phyloP scores from a whole-genome alignment of 2,888 invertebrate species.

The Matsumyia berberina region DNA sequence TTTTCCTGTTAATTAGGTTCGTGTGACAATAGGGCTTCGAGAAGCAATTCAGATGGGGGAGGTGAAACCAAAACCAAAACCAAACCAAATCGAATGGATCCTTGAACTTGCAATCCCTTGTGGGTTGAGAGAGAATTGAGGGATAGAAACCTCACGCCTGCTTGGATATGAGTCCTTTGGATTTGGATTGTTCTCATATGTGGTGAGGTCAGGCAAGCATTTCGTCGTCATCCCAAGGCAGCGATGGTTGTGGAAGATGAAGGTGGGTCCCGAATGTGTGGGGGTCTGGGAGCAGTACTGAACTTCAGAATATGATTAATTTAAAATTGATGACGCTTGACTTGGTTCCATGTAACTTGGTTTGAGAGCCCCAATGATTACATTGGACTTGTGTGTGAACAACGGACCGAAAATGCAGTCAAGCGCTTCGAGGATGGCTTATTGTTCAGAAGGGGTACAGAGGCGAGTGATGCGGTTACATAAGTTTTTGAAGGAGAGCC shows the following conservation, averaged over 20 bases:
- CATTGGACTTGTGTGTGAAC: conserved; percentile 32
- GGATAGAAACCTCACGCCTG: conserved; percentile 49
- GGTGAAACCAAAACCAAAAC: conserved; percentile 3
- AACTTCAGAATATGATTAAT: conserved; percentile 66
- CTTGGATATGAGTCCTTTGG: conserved; percentile 35
- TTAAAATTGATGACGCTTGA: conserved; percentile 69
- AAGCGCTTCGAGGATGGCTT: conserved; percentile 38
- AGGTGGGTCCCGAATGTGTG: too few species aligned
- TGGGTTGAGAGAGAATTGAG: not conserved
- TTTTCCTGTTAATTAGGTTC: conserved; percentile 57
- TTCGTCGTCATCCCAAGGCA: conserved; percentile 26
- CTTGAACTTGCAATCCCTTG: conserved; percentile 56
- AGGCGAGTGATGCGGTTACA: not conserved
- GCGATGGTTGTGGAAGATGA: conserved; percentile 6
- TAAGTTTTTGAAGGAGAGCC: not conserved
- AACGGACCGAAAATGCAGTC: conserved; percentile 37
- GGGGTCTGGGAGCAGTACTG: conserved; percentile 30
- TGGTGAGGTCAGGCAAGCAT: conserved; percentile 36
- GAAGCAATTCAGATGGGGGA: not conserved
- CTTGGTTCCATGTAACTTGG: not conserved
- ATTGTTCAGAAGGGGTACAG: conserved; percentile 24
- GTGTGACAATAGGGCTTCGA: conserved; percentile 32
- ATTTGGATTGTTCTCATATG: conserved; percentile 26
- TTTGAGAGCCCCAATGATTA: conserved; percentile 19
- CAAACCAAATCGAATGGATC: conserved; percentile 31